Evolutionary conservation across 1,140 invertebrate species (phyloP), one percentile per base, ranked within the genome.

Genomic region (Drusus annulatus): DNA sequence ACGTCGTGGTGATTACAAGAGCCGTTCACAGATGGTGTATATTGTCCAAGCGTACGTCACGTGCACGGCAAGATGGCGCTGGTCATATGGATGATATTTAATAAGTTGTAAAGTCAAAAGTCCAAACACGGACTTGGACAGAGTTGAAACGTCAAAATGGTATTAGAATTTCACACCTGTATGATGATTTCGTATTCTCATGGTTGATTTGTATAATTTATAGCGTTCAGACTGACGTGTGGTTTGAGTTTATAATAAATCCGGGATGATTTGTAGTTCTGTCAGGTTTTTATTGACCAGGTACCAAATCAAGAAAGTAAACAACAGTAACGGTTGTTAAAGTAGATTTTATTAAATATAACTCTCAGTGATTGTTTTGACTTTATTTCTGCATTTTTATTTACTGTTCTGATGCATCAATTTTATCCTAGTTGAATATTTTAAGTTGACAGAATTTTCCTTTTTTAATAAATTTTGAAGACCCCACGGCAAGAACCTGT

Each of bases 131-230:
- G 62, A 63, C 25, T 10, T 25, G 13, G 60, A 19, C 21, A 16
- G 17, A 28, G 10, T 28, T 63, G 23, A 25, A 15, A 63, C 62
- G 36, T 45, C 36, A 45, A 7, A 60, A 60, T 8, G 7, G 56
- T 60, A 60, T 60, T 60, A 21, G 56, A 60, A 60, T 60, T 60
- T 60, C 56, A 60, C 56, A 60, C 56, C 56, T 60, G 56, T 60
- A 17, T n/a, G n/a, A 60, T 23, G 19, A 60, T 60, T 60, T 60
- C 7, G 56, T 60, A 60, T 60, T 60, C 56, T 19, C 23, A 17
- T 60, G 17, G 56, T 3, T 21, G 56, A 17, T 17, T 60, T 13
- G 56, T 60, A 21, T 60, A 21, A 60, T 60, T 60, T 60, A 60
- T 60, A 21, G 56, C 19, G 56, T 60, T 60, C 36, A 60, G 56